Base-by-base conservation (phyloP, 2,113 vertebrate species). In the Hemiprocne comata region DNA sequence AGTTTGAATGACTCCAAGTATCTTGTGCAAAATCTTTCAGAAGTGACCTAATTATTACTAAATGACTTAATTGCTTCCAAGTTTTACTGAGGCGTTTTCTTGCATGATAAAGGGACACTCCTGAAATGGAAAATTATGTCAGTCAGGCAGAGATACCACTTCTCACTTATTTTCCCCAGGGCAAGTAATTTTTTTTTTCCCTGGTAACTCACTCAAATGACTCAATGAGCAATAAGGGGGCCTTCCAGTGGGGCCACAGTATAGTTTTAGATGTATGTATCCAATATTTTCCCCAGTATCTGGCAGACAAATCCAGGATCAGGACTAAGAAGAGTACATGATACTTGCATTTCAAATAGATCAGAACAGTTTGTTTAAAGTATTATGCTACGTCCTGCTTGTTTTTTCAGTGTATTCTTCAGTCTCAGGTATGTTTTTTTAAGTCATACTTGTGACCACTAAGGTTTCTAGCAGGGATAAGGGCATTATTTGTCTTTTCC, bases 41-140 rank as follows among this genome's bases (percentile, higher is more conserved):
- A 64, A 53, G 62, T 48, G 62, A 80, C 79, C 79, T 67, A 29
- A 70, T 91, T 90, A 62, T 73, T 64, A 17, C 29, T 46, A 5
- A 54, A 53, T 38, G 55, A 6, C 34, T 60, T 58, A 4, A 26
- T 85, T 25, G 1, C 25, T 24, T 17, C 58, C 0, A 10, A 28
- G 46, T 46, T 83, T 24, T 64, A 55, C 1, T 20, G 38, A 34
- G 34, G 28, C 25, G 0, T 48, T 66, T 93, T 58, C 18, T 76
- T 44, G 8, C 0, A 0, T 64, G 85, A 53, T 40, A 3, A 36
- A 83, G 60, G 42, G 26, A 28, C 1, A 1, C 9, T 72, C 26
- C 64, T 62, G 51, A 57, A 72, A 34, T 86, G 55, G 31, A 67
- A 74, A 60, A 10, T 62, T 7, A 38, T 77, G 53, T 66, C 64